Evolutionary conservation across 2,797 vertebrate genomes (phyloP), one percentile per base, ranked within the genome.

Genomic region (Poecilia gillii): DNA sequence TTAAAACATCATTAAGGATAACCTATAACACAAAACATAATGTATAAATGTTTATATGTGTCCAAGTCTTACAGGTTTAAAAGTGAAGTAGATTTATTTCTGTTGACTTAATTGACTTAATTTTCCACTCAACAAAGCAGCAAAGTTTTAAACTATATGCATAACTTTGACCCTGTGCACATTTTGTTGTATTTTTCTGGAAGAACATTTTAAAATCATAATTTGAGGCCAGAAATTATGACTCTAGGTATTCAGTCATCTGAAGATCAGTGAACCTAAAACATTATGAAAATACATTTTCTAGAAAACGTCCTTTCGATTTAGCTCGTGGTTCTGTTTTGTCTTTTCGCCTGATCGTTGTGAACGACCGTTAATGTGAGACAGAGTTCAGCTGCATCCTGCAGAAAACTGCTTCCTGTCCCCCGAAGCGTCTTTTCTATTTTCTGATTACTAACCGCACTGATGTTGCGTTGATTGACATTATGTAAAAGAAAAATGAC

Each of bases 401-500:
- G 64, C 64, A 39, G 3, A 41, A 41, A 41, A 68, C 62, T 46
- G 4, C 68, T 41, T 46, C 12, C 25, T 46, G 2, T 71, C 9
- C 6, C 68, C 68, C 14, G 5, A 28, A 46, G 68, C 68, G 1
- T 31, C 12, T 16, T 46, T 28, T 31, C 68, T 72, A 72, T 72
- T 72, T 72, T 72, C 68, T 72, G 68, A 72, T 72, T 72, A 28
- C 41, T 28, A 18, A 72, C 49, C 11, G 3, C 12, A 39, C 39
- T 16, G 33, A 53, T 39, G 31, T n/a, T 25, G 31, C 39, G 31
- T 72, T 72, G 68, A 72, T 46, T 72, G 68, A 39, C 47, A 53
- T 51, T 25, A 73, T 51, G 47, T 53, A 51, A 73, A 51, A 53
- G 47, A 73, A 51, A 73, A 39, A 73, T 18, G 68, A 72, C 41